These are phyloP conservation scores for Coenobita brevimanus DNA, from an alignment of 1,140 invertebrate genomes.

Conservation along the genomic window DNA sequence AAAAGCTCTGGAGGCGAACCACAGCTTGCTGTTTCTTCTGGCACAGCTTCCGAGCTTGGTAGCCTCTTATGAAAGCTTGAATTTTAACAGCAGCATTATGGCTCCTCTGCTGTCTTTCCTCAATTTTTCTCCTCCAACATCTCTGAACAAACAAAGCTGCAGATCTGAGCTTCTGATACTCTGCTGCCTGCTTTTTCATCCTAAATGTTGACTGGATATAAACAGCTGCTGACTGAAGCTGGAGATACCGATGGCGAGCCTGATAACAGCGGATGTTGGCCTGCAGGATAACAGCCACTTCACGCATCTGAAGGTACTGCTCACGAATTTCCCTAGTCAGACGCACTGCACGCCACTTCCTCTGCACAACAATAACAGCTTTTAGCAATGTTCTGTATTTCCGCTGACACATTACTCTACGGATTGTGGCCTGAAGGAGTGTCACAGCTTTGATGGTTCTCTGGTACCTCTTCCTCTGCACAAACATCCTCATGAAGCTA, in stretches of 20 bases:
- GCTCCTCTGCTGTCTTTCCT: not conserved
- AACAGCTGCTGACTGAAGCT: constrained; percentile 12
- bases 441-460: not conserved
- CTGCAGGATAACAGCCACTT: constrained; percentile 46
- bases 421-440: not conserved
- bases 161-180: not conserved
- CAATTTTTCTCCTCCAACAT: constrained; percentile 10
- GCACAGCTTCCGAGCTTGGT: too few relatives aligned
- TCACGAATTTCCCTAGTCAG: constrained; percentile 17
- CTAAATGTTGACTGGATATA: constrained; percentile 46
- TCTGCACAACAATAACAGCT: constrained; percentile 25
- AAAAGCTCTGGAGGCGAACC: too few relatives aligned
- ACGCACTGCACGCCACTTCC: constrained; percentile 22
- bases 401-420: constrained; percentile 5
- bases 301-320: constrained; percentile 44
- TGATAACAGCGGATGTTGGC: constrained; percentile 23
- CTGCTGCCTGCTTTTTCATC: constrained; percentile 33
- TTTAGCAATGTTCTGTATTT: not conserved
- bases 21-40: too few relatives aligned
- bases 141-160: not conserved
- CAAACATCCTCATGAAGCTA: constrained; percentile 1
- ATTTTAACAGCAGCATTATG: too few relatives aligned
- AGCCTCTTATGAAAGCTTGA: too few relatives aligned
- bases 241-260: constrained; percentile 29
- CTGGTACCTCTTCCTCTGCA: not conserved